Conservation (phyloP, 2,888 invertebrate genomes). For the Perizoma affinitatum region DNA sequence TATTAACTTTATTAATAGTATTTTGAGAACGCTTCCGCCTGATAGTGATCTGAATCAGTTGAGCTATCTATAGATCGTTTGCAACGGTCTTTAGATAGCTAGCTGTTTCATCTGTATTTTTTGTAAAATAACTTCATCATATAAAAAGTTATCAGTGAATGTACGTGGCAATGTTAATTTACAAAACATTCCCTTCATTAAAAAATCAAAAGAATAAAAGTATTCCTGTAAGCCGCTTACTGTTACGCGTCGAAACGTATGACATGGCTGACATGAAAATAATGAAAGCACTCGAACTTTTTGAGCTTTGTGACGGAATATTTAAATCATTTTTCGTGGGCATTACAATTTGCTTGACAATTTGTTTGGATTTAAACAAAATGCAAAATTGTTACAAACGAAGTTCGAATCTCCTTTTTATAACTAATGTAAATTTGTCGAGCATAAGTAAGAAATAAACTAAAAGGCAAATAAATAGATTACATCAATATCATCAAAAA, state of each 20-base stretch:
- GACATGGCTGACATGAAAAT: slow-evolving; percentile 43
- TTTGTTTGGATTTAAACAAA: slow-evolving; percentile 9
- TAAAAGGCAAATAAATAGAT: too few species aligned
- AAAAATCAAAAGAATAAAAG: slow-evolving; percentile 53
- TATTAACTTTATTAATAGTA: too few species aligned
- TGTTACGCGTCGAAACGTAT: slow-evolving; percentile 62
- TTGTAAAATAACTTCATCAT: too few species aligned
- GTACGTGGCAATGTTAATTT: slow-evolving; percentile 31
- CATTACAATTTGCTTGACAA: slow-evolving; percentile 15
- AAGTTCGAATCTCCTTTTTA: too few species aligned
- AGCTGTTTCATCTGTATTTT: too few species aligned
- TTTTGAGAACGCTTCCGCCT: too few species aligned
- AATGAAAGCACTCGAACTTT: slow-evolving; percentile 34
- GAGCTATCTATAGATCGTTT: too few species aligned
- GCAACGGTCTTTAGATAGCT: too few species aligned
- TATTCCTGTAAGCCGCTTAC: slow-evolving; percentile 60
- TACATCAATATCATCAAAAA: too few species aligned
- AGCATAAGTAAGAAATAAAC: too few species aligned
- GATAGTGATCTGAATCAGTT: too few species aligned
- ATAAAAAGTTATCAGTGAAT: not conserved
- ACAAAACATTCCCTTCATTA: slow-evolving; percentile 42
- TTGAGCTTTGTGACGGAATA: slow-evolving; percentile 32
- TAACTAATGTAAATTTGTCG: too few species aligned
- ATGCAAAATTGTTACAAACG: not conserved
- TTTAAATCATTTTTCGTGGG: slow-evolving; percentile 32